phyloP scores from a whole-genome alignment of 2,113 vertebrate species.

The Synchiropus splendidus region DNA sequence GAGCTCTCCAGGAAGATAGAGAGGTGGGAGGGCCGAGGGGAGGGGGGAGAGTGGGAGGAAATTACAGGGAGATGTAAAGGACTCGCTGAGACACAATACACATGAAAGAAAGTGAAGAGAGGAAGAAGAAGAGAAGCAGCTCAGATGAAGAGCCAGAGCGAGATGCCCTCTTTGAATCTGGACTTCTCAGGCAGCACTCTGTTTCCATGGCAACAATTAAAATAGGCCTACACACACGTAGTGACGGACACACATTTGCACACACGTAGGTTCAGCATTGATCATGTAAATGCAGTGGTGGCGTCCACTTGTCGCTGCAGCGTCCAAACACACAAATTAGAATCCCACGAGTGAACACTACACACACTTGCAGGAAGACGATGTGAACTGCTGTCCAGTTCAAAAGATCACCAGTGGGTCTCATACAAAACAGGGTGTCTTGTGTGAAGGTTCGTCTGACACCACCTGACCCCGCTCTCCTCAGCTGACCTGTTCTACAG shows the following conservation, averaged over 20 bases:
- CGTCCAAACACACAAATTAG: slow-evolving; percentile 15
- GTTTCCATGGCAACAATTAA: slow-evolving; percentile 78
- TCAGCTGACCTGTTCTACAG: too few species aligned
- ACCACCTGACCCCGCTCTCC: too few species aligned
- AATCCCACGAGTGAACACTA: slow-evolving; percentile 16
- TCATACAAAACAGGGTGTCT: too few species aligned
- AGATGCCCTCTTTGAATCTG: slow-evolving; percentile 62
- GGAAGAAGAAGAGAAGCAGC: slow-evolving; percentile 5
- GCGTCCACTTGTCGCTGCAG: slow-evolving; percentile 6
- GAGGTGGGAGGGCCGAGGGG: slow-evolving; percentile 10
- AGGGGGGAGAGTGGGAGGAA: slow-evolving; percentile 5
- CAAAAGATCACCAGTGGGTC: too few species aligned
- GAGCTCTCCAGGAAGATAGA: slow-evolving; percentile 53
- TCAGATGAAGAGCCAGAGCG: slow-evolving; percentile 12
- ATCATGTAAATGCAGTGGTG: slow-evolving; percentile 27
- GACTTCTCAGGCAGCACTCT: slow-evolving; percentile 67
- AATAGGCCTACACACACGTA: slow-evolving; percentile 59
- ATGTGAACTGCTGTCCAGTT: too few species aligned
- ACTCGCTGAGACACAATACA: slow-evolving; percentile 16
- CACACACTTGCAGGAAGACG: slow-evolving; percentile 1
- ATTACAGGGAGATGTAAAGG: slow-evolving; percentile 14
- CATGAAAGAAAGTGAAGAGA: slow-evolving; percentile 16
- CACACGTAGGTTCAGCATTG: slow-evolving; percentile 17
- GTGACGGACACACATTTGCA: slow-evolving; percentile 49
- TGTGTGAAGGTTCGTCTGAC: too few species aligned